Percentiles rank a stretch among this genome's conserved stretches.
These are phyloP conservation scores for Drosophila leonis DNA, from an alignment of 2,888 invertebrate genomes.

Conservation along the genomic window DNA sequence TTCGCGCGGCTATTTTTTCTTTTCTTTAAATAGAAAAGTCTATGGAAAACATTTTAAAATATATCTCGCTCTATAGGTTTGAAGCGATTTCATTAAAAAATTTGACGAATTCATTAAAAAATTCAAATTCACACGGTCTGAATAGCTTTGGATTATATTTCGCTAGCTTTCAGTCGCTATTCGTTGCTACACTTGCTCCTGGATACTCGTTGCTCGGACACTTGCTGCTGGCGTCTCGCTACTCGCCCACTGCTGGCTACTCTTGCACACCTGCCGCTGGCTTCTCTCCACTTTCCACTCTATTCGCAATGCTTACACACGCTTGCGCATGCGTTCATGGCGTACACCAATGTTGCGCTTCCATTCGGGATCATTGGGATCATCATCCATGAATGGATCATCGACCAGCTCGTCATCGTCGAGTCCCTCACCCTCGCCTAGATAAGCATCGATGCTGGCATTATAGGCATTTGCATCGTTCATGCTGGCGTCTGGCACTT, in stretches of 20 bases:
- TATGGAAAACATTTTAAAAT: constrained; percentile 67
- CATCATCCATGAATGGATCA: constrained; percentile 89
- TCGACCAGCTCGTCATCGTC: constrained; percentile 68
- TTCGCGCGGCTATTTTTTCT: constrained; percentile 4
- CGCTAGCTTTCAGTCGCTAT: constrained; percentile 11
- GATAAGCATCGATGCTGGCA: constrained; percentile 73
- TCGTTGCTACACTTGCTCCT: neutral
- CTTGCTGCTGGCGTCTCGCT: neutral
- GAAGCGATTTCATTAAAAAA: constrained; percentile 31
- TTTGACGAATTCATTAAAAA: constrained; percentile 47
- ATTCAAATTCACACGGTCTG: constrained; percentile 25
- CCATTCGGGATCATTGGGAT: constrained; percentile 95
- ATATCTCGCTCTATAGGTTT: constrained; percentile 6
- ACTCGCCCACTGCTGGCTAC: neutral
- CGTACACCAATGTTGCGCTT: constrained; percentile 79
- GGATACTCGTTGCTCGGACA: neutral
- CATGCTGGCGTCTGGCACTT: constrained; percentile 8
- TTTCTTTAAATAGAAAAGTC: constrained; percentile 29
- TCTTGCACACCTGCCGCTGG: neutral
- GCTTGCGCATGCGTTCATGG: constrained; percentile 60
- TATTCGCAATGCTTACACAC: constrained; percentile 39
- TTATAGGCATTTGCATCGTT: constrained; percentile 56
- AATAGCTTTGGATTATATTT: constrained; percentile 55
- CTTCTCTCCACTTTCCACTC: no score
- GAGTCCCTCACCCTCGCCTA: constrained; percentile 60